Evolutionary conservation across 2,888 invertebrate genomes (phyloP).

Genomic region (Cheilosia urbana): DNA sequence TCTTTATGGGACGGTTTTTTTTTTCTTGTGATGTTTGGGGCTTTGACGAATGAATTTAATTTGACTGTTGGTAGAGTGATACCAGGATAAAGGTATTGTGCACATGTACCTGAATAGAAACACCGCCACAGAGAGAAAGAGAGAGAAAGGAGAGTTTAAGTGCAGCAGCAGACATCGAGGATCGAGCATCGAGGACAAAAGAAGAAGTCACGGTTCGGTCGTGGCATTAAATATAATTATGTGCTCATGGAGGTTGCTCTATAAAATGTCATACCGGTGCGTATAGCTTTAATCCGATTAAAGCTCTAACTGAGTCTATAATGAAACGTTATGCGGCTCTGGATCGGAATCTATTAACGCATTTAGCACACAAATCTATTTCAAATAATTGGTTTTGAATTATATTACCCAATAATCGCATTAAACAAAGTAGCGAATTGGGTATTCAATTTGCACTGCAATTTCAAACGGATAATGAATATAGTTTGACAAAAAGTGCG

Average conservation of each 20-base stretch:
- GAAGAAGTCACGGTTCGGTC: background rate
- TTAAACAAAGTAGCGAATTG: background rate
- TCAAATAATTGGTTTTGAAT: background rate
- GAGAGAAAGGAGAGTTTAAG: too few species aligned
- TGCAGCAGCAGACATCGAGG: background rate
- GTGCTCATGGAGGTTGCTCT: too few species aligned
- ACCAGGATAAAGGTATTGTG: background rate
- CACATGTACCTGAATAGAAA: too few species aligned
- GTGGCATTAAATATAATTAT: background rate
- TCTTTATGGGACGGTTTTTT: background rate
- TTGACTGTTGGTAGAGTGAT: background rate
- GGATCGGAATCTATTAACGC: background rate
- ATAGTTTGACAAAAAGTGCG: background rate
- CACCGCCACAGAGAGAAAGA: too few species aligned
- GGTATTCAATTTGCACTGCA: background rate
- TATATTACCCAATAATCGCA: slow-evolving; percentile 4
- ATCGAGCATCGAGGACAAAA: background rate
- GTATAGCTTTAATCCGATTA: too few species aligned
- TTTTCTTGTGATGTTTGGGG: background rate
- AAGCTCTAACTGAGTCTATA: background rate
- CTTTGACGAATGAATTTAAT: background rate
- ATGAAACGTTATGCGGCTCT: background rate
- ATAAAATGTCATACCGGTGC: too few species aligned
- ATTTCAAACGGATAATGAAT: background rate
- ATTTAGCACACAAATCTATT: background rate